Evolutionary conservation across 1,140 invertebrate genomes (phyloP).

Genomic region (Tigriopus japonicus): DNA sequence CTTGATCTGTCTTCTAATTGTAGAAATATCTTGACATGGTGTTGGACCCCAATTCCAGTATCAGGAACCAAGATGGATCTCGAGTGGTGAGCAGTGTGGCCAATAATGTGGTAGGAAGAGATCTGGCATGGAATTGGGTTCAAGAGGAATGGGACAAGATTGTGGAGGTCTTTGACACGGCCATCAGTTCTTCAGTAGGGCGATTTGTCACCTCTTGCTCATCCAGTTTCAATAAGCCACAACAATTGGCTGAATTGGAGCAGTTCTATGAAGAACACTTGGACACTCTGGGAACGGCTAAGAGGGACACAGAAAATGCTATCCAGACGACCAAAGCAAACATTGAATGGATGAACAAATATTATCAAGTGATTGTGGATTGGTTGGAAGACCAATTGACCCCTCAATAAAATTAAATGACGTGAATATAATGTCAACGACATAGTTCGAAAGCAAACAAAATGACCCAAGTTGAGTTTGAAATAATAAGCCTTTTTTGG

Average conservation of each 20-base stretch:
- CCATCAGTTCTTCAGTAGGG: neutral
- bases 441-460: too few species aligned
- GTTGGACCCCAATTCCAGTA: constrained; percentile 42
- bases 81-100: neutral
- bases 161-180: neutral
- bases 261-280: constrained; percentile 20
- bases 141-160: constrained; percentile 48
- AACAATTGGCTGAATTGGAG: constrained; percentile 14
- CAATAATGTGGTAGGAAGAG: constrained; percentile 28
- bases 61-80: constrained; percentile 36
- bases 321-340: constrained; percentile 56
- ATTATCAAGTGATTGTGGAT: constrained; percentile 41
- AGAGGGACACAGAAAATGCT: constrained; percentile 48
- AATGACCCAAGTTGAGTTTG: too few species aligned
- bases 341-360: constrained; percentile 53
- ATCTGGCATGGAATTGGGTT: constrained; percentile 49
- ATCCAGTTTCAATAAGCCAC: neutral
- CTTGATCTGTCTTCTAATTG: constrained; percentile 48
- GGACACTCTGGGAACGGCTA: constrained; percentile 35
- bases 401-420: too few species aligned
- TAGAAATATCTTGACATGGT: constrained; percentile 43
- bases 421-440: too few species aligned
- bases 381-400: neutral
- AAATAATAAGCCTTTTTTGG: too few species aligned
- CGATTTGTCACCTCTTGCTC: neutral